phyloP scores from a whole-genome alignment of 2,888 invertebrate genomes.

The Taphrorychus bicolor region DNA sequence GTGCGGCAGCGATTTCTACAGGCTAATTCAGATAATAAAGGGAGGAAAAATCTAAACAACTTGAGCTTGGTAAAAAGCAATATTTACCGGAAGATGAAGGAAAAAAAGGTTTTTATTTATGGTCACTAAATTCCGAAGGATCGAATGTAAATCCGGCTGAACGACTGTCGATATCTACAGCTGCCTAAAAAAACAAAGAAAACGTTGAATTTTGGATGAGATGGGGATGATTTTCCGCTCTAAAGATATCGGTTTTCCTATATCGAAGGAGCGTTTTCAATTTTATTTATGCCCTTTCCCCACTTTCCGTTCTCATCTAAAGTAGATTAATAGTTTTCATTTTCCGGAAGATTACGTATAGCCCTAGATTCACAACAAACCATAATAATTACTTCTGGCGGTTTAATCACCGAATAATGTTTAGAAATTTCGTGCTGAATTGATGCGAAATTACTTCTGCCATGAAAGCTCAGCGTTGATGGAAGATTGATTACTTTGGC shows the following conservation, averaged over 20 bases:
- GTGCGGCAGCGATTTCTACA: no score
- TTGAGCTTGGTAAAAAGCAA: neutral
- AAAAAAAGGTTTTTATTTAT: constrained; percentile 16
- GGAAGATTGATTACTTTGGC: neutral
- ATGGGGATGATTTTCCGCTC: constrained; percentile 3
- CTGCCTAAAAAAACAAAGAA: constrained; percentile 12
- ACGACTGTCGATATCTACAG: constrained; percentile 20
- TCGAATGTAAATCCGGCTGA: constrained; percentile 19
- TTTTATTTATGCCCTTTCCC: neutral
- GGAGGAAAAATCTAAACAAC: no score
- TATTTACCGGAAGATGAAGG: neutral
- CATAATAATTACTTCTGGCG: constrained; percentile 3
- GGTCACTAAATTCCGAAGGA: constrained; percentile 19
- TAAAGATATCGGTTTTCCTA: constrained; percentile 1
- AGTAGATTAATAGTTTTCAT: neutral
- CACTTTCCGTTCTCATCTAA: neutral
- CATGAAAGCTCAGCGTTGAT: neutral
- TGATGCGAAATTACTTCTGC: neutral
- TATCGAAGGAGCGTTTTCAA: constrained; percentile 1
- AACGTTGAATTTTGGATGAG: constrained; percentile 7
- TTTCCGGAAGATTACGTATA: neutral
- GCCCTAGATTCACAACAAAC: neutral
- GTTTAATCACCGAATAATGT: constrained; percentile 5
- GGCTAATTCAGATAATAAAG: no score
- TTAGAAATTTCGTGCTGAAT: neutral